Conservation (phyloP, 2,888 invertebrate genomes). For the Rhimphoctona megacephalus region DNA sequence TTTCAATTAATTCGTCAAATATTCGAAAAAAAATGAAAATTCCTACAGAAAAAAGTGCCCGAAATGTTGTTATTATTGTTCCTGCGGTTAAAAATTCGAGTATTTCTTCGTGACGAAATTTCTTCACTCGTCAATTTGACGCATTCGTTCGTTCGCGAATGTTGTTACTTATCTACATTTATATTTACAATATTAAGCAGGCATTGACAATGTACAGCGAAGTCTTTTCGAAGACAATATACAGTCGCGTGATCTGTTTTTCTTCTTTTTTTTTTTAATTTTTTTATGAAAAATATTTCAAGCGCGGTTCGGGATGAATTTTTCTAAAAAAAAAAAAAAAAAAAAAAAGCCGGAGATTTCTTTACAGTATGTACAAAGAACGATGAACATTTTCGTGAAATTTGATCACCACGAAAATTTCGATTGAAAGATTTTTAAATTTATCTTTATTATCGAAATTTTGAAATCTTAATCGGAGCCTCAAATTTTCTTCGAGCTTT, state of each 20-base stretch:
- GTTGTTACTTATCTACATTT: not conserved
- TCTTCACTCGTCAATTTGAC: constrained; percentile 30
- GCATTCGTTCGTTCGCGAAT: constrained; percentile 41
- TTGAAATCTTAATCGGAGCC: not conserved
- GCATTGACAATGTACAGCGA: constrained; percentile 28
- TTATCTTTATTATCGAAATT: not conserved
- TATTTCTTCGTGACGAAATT: constrained; percentile 23
- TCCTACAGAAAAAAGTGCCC: not conserved
- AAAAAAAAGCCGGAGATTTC: not conserved
- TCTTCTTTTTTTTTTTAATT: not conserved
- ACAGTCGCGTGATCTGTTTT: constrained; percentile 1
- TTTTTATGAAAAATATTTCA: not conserved
- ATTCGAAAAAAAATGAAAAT: not conserved
- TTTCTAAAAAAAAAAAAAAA: not conserved
- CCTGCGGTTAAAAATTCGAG: not conserved
- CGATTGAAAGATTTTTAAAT: not conserved
- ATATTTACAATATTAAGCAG: constrained; percentile 25
- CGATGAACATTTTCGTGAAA: not conserved
- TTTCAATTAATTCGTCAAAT: not conserved
- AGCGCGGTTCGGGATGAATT: not conserved
- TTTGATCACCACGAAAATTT: not conserved
- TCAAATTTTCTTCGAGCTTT: not conserved
- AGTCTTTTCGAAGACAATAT: constrained; percentile 9
- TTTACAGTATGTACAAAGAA: constrained; percentile 36
- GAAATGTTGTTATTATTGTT: not conserved